These are phyloP conservation scores for Brevipalpus yothersi DNA, from an alignment of 1,140 invertebrate genomes.

Conservation along the genomic window DNA sequence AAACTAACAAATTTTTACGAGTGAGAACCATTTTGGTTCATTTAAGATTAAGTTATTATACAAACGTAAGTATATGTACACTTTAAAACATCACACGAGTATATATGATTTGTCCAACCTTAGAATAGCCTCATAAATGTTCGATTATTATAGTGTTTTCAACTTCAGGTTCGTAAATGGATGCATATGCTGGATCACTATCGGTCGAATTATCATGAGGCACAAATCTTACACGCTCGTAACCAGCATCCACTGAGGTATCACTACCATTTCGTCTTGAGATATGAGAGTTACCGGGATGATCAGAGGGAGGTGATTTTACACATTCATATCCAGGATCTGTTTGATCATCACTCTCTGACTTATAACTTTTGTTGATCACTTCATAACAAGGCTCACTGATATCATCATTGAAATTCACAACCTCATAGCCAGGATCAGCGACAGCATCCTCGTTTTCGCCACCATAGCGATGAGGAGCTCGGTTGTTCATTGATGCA, in stretches of 20 bases:
- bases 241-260: background rate
- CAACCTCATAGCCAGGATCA: slow-evolving; percentile 1
- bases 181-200: slow-evolving; percentile 4
- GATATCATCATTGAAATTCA: slow-evolving; percentile 1
- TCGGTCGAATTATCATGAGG: background rate
- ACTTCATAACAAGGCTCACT: slow-evolving; percentile 5
- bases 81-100: too few species aligned
- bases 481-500: background rate
- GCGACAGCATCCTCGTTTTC: background rate
- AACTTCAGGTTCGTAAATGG: background rate
- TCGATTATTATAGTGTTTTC: too few species aligned
- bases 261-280: background rate
- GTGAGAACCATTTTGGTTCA: too few species aligned
- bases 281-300: background rate
- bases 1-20: too few species aligned
- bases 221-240: background rate
- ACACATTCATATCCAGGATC: background rate
- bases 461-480: background rate
- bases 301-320: background rate
- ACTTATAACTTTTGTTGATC: slow-evolving; percentile 1
- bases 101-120: too few species aligned
- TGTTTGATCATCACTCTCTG: background rate
- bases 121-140: too few species aligned
- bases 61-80: too few species aligned
- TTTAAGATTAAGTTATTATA: too few species aligned